A percentile compares a stretch with the other conserved stretches of the same genome.
Evolutionary conservation across 2,888 invertebrate genomes (phyloP).

Genomic region (Cheilosia impressa): DNA sequence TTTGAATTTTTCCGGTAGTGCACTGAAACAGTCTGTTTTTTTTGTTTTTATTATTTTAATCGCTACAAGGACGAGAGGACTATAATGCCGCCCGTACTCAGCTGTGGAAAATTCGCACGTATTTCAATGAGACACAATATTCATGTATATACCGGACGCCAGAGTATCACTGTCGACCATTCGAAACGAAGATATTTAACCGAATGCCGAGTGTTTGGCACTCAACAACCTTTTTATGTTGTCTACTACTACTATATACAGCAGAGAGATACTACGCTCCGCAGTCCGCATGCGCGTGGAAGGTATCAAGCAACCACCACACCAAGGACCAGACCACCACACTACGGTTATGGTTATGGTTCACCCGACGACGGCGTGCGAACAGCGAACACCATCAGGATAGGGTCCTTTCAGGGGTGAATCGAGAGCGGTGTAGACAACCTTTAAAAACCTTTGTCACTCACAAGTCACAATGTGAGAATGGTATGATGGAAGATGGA

Average conservation of each 20-base stretch:
- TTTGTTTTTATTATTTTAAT: not conserved
- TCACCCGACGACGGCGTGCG: not conserved
- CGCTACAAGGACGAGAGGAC: not conserved
- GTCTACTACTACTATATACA: not conserved
- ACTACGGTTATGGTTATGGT: not conserved
- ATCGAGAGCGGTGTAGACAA: not conserved
- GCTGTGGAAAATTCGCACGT: constrained; percentile 20
- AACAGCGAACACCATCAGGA: constrained; percentile 34
- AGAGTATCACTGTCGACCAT: constrained; percentile 25
- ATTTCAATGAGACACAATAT: constrained; percentile 14
- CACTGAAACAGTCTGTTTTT: constrained; percentile 6
- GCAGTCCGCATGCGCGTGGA: constrained; percentile 53
- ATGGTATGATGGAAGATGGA: constrained; percentile 7
- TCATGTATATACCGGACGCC: not conserved
- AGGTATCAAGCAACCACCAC: not conserved
- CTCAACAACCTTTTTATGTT: constrained; percentile 39
- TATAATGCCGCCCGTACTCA: not conserved
- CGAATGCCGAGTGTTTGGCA: constrained; percentile 52
- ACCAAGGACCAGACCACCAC: not conserved
- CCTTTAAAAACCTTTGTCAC: constrained; percentile 36
- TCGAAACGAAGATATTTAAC: constrained; percentile 39
- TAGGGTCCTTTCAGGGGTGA: constrained; percentile 36
- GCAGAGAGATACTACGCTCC: constrained; percentile 3
- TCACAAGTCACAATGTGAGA: not conserved
- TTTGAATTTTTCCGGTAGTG: not conserved